Percentiles rank a stretch among this genome's conserved stretches.
Conservation (phyloP, 2,113 vertebrate species). For the Phylloscopus trochiloides region DNA sequence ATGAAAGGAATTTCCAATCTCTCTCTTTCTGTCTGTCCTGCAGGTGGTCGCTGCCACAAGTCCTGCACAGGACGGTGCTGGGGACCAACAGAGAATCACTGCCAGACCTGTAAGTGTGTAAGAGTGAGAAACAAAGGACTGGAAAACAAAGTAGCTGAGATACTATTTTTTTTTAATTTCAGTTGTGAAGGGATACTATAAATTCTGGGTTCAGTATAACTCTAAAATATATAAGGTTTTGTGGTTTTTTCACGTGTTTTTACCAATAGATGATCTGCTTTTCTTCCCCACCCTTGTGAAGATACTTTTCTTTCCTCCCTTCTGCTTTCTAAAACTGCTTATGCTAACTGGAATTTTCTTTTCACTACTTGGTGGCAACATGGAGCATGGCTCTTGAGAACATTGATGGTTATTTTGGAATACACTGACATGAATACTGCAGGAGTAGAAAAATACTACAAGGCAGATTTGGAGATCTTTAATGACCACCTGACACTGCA, state of each 20-base stretch:
- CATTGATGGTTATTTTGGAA: neutral
- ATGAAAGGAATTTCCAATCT: neutral
- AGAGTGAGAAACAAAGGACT: neutral
- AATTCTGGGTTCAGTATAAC: neutral
- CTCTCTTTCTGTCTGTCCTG: slow-evolving; percentile 1
- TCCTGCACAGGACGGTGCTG: slow-evolving; percentile 94
- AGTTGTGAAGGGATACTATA: neutral
- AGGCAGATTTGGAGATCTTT: neutral
- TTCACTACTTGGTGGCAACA: neutral
- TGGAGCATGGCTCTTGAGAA: neutral
- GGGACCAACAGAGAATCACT: slow-evolving; percentile 91
- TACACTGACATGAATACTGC: neutral
- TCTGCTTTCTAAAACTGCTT: neutral
- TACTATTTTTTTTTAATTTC: neutral
- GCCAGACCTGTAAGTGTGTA: slow-evolving; percentile 89
- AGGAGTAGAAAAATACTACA: neutral
- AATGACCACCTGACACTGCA: neutral
- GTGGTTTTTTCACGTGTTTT: fast-evolving
- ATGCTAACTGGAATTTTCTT: neutral
- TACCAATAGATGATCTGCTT: neutral
- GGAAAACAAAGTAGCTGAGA: neutral
- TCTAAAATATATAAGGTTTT: neutral
- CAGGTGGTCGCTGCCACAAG: slow-evolving; percentile 92
- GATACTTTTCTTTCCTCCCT: neutral
- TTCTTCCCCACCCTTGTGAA: neutral